phyloP scores from a whole-genome alignment of 1,140 invertebrate species.

The Camponotus floridanus region DNA sequence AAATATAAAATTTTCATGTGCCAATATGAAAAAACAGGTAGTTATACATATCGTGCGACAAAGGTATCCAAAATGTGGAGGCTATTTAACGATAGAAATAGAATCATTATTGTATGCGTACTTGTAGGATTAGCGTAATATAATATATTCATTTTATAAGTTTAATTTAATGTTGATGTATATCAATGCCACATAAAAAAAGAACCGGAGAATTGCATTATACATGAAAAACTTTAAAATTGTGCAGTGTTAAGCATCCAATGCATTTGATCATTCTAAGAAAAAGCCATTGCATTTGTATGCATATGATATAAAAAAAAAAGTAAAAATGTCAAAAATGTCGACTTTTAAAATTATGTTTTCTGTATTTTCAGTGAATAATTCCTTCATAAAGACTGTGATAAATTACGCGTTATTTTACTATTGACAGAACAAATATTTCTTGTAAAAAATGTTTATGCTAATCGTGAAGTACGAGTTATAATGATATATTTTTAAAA shows the following conservation, averaged over 20 bases:
- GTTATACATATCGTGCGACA: conserved; percentile 44
- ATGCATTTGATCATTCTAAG: background rate
- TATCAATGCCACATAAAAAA: conserved; percentile 25
- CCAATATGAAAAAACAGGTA: conserved; percentile 56
- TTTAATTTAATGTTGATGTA: conserved; percentile 47
- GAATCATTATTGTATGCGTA: conserved; percentile 63
- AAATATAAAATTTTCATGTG: conserved; percentile 38
- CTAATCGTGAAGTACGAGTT: background rate
- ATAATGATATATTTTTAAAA: conserved; percentile 68
- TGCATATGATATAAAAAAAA: background rate
- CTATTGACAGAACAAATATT: conserved; percentile 54
- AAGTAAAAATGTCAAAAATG: conserved; percentile 14
- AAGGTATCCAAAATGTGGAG: conserved; percentile 58
- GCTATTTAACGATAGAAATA: conserved; percentile 33
- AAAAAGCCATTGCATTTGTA: conserved; percentile 37
- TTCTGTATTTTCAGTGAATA: conserved; percentile 44
- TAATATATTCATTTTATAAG: conserved; percentile 52
- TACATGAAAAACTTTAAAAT: background rate
- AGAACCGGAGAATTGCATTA: background rate
- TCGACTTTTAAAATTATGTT: background rate
- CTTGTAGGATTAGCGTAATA: conserved; percentile 53
- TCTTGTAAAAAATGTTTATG: conserved; percentile 51
- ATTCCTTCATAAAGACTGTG: conserved; percentile 69
- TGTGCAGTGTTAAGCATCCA: background rate
- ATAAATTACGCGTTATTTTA: conserved; percentile 62